Percentiles rank a stretch among this genome's conserved stretches.
phyloP scores from a whole-genome alignment of 2,797 vertebrate genomes.

The Leuciscus waleckii region DNA sequence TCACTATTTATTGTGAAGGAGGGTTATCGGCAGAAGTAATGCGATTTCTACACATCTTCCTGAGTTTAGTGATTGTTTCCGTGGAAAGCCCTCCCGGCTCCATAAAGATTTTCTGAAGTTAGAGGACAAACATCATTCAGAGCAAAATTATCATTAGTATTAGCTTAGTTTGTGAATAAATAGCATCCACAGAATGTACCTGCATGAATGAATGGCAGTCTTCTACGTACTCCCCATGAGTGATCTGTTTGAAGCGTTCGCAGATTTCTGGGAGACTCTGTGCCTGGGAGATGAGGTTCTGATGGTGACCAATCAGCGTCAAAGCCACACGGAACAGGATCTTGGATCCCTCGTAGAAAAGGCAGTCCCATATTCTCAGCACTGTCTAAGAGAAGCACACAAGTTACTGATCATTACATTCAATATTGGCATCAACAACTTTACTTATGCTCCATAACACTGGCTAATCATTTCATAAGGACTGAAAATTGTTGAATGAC shows the following conservation, averaged over 20 bases:
- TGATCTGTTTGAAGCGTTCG: constrained; percentile 90
- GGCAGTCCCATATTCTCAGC: constrained; percentile 94
- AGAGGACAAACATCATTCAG: not conserved
- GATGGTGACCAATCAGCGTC: constrained; percentile 88
- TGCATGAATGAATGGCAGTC: constrained; percentile 95
- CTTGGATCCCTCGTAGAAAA: constrained; percentile 97
- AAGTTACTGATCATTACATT: not conserved
- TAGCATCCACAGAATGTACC: constrained; percentile 72
- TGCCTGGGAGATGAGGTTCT: constrained; percentile 87
- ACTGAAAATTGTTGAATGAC: not conserved
- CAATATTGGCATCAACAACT: not conserved
- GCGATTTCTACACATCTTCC: constrained; percentile 80
- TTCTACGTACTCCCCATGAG: constrained; percentile 84
- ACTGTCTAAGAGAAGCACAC: constrained; percentile 82
- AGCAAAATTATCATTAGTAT: not conserved
- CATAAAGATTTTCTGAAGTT: constrained; percentile 85
- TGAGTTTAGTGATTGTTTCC: constrained; percentile 84
- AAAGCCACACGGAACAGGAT: constrained; percentile 94
- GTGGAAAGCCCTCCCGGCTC: constrained; percentile 90
- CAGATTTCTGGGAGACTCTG: constrained; percentile 86
- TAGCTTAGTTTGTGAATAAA: not conserved
- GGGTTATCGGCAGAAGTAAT: constrained; percentile 71
- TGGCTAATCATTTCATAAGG: not conserved
- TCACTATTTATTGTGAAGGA: constrained; percentile 3
- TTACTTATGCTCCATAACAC: not conserved